Base-by-base conservation (phyloP, 1,140 invertebrate species). In the Zaprionus vittiger region DNA sequence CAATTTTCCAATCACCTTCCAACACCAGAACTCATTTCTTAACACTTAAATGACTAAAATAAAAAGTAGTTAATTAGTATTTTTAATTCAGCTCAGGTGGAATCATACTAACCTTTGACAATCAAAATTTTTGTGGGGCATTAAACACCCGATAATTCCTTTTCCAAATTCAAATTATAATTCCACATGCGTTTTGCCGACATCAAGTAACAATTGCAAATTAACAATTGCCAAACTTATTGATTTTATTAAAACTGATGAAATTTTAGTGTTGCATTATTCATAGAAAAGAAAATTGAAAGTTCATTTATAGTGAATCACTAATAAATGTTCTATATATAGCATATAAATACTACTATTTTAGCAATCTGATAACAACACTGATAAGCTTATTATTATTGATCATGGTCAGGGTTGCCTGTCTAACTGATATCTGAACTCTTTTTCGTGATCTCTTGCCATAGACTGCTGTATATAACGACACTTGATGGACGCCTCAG, bases 401-500 rank as follows among this genome's bases (percentile, higher is more conserved):
- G 60, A 62, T 59, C 49, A 64, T 61, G 66, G 66, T 75, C 60
- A 38, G 22, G 38, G 54, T 17, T 15, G 15, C 41, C 41, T 67
- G 31, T 38, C 47, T 44, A 62, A 61, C 41, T 3, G n/a, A 26
- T 59, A 17, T 59, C 47, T 34, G 31, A 62, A 28, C 55, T 9
- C 37, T 59, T 31, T 63, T 37, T 64, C 34, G 11, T 54, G 22
- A 61, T 44, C 44, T 59, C 6, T 12, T 9, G 11, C 0, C 14
- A 56, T 85, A 97, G 96, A 81, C 93, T 97, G 41, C 91, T 98
- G 14, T 95, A 98, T 82, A 95, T 99, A 26, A 98, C 96, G 83
- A 98, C 97, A 37, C 93, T 98, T 54, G 97, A 99, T 95, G 98
- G 98, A 4, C 94, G 95, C 73, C 74, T 99, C 31, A 96, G 96